Evolutionary conservation across 2,888 invertebrate genomes (phyloP).

Genomic region (Dynastes tityus): DNA sequence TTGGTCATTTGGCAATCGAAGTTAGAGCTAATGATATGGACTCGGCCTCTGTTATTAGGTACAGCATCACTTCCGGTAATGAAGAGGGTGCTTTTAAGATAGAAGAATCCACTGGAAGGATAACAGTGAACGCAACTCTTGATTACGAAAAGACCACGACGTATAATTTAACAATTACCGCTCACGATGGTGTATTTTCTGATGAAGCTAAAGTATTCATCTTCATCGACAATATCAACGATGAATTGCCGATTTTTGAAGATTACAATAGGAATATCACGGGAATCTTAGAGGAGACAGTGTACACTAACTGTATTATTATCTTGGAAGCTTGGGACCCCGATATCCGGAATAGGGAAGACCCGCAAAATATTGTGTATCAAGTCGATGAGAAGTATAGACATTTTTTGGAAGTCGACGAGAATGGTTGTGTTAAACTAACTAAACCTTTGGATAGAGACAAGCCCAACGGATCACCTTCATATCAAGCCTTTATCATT

Average conservation of each 20-base stretch:
- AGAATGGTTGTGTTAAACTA: slow-evolving; percentile 82
- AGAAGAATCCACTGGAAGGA: slow-evolving; percentile 88
- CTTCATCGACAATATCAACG: slow-evolving; percentile 91
- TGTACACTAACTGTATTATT: slow-evolving; percentile 81
- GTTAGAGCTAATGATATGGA: slow-evolving; percentile 92
- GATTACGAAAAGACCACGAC: slow-evolving; percentile 91
- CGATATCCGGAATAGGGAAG: slow-evolving; percentile 84
- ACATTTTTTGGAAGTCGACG: slow-evolving; percentile 80
- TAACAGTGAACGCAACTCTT: slow-evolving; percentile 82
- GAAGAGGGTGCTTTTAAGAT: slow-evolving; percentile 90
- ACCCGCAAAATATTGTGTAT: slow-evolving; percentile 85
- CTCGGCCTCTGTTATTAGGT: slow-evolving; percentile 88
- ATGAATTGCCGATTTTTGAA: slow-evolving; percentile 90
- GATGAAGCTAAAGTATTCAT: slow-evolving; percentile 89
- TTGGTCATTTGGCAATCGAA: slow-evolving; percentile 87
- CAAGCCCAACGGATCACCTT: slow-evolving; percentile 87
- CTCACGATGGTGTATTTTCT: slow-evolving; percentile 88
- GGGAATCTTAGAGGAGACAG: slow-evolving; percentile 80
- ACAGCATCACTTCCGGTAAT: slow-evolving; percentile 92
- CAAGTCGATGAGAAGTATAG: slow-evolving; percentile 83
- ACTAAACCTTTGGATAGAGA: slow-evolving; percentile 90
- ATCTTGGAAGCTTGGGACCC: slow-evolving; percentile 87
- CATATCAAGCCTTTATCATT: slow-evolving; percentile 82
- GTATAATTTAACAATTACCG: slow-evolving; percentile 87
- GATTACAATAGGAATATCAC: slow-evolving; percentile 81